phyloP scores from a whole-genome alignment of 2,797 vertebrate species.

The Huso huso region DNA sequence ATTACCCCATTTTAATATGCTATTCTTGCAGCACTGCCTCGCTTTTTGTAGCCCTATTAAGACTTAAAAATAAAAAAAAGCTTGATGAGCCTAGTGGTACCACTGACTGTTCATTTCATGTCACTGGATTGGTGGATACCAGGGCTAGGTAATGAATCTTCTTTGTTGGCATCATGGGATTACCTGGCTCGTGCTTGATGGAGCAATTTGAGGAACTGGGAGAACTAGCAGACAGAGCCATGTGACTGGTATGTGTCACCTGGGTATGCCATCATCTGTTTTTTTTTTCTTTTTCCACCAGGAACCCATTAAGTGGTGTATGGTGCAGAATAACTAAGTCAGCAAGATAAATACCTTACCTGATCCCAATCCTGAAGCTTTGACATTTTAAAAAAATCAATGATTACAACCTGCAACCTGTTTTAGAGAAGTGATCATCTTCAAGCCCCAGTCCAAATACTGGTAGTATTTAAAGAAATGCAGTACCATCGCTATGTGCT shows the following conservation, averaged over 20 bases:
- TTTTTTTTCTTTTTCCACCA: slow-evolving; percentile 11
- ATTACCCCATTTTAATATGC: too few species aligned
- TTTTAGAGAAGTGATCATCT: too few species aligned
- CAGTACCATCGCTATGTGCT: neutral
- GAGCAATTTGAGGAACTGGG: slow-evolving; percentile 3
- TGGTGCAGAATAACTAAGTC: slow-evolving; percentile 6
- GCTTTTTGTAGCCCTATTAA: too few species aligned
- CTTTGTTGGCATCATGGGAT: neutral
- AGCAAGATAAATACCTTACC: neutral
- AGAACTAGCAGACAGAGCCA: slow-evolving; percentile 3
- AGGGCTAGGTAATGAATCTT: slow-evolving; percentile 18
- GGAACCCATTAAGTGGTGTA: slow-evolving; percentile 18
- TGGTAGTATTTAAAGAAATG: too few species aligned
- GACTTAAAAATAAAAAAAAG: too few species aligned
- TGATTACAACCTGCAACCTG: too few species aligned
- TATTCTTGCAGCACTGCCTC: too few species aligned
- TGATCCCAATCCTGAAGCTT: slow-evolving; percentile 6
- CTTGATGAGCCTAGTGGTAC: too few species aligned
- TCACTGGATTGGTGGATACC: too few species aligned
- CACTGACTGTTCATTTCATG: too few species aligned
- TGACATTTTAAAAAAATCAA: slow-evolving; percentile 3
- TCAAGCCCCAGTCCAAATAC: too few species aligned
- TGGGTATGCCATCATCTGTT: neutral
- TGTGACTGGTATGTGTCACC: neutral
- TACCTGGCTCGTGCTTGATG: neutral